A percentile compares a stretch with the other conserved stretches of the same genome.
Conservation (phyloP, 2,113 vertebrate genomes). For the Cnemophilus loriae region DNA sequence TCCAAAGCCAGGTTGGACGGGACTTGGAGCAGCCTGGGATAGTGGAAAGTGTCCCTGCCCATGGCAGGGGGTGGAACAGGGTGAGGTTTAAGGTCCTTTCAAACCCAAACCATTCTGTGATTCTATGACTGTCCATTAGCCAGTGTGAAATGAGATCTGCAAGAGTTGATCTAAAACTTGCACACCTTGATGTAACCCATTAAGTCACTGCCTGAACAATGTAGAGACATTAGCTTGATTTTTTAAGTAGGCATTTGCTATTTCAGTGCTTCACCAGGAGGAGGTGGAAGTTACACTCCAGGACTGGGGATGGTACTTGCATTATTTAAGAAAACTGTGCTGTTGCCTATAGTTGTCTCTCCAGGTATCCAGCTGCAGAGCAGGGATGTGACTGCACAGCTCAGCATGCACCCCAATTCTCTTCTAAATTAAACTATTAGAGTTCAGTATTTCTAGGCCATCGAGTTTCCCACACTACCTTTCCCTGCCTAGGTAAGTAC, state of each 20-base stretch:
- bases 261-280: neutral
- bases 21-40: accelerated
- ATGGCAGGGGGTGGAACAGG: neutral
- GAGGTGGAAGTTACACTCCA: neutral
- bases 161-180: neutral
- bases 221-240: neutral
- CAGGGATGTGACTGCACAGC: neutral
- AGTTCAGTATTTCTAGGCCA: neutral
- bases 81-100: neutral
- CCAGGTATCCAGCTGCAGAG: neutral
- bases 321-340: neutral
- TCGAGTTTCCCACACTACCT: neutral
- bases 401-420: neutral
- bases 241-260: neutral
- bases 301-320: neutral
- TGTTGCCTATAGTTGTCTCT: neutral
- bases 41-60: neutral
- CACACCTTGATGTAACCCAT: neutral
- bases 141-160: neutral
- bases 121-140: neutral
- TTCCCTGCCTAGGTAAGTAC: neutral
- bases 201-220: neutral
- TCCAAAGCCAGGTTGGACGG: accelerated
- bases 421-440: neutral
- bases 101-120: neutral